These are phyloP conservation scores for Remorina albescens DNA, from an alignment of 2,797 vertebrate genomes.

Conservation along the genomic window DNA sequence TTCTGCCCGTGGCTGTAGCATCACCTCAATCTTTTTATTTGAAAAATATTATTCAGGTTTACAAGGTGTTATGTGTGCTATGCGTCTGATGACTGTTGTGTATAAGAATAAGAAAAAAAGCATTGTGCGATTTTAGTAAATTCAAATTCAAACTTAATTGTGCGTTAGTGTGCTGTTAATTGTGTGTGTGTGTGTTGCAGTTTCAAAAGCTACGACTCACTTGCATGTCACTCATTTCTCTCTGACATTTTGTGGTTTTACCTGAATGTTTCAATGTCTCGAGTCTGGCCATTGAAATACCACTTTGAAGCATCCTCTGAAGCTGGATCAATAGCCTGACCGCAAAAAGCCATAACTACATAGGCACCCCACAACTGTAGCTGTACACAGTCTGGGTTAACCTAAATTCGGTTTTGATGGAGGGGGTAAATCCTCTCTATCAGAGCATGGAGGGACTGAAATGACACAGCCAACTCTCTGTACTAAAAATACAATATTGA, in stretches of 20 bases:
- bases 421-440: conserved; percentile 44
- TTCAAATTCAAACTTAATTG: not conserved
- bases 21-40: conserved; percentile 1
- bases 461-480: conserved; percentile 11
- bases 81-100: not conserved
- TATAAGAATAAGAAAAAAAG: too few species aligned
- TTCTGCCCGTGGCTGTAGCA: not conserved
- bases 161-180: not conserved
- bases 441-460: conserved; percentile 10
- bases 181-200: not conserved
- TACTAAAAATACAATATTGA: conserved; percentile 12
- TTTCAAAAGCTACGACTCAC: not conserved
- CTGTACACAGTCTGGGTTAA: conserved; percentile 18
- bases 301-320: conserved; percentile 14
- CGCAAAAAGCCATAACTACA: conserved; percentile 54
- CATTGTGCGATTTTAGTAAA: too few species aligned
- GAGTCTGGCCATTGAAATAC: not conserved
- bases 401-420: conserved; percentile 31
- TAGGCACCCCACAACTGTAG: conserved; percentile 25
- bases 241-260: not conserved
- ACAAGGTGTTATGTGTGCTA: not conserved
- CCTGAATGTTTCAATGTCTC: conserved; percentile 4
- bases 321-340: conserved; percentile 49
- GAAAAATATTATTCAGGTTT: not conserved
- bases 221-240: not conserved